Conservation (phyloP, 1,140 invertebrate genomes). For the Bemisia tabaci region DNA sequence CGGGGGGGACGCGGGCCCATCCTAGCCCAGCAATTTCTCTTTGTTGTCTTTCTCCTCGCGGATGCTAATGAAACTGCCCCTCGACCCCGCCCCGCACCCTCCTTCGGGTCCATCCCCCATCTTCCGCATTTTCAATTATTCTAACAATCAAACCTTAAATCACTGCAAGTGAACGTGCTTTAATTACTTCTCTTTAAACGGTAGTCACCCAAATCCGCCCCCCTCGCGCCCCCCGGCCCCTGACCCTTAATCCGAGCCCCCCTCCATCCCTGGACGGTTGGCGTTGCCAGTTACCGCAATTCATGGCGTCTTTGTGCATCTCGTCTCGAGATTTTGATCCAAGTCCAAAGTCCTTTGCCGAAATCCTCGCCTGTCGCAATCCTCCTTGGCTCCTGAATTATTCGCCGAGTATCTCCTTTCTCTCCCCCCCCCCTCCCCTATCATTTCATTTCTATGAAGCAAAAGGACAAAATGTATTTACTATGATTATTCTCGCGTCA, state of each 20-base stretch:
- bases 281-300: background rate
- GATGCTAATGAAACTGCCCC: background rate
- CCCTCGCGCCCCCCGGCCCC: no score
- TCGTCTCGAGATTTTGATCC: no score
- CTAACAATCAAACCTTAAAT: background rate
- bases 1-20: no score
- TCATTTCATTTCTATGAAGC: no score
- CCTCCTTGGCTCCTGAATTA: no score
- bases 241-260: background rate
- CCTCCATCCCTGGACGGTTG: background rate
- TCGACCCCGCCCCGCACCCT: background rate
- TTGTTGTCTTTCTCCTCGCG: background rate
- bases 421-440: no score
- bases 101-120: background rate
- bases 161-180: background rate
- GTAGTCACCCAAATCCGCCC: background rate
- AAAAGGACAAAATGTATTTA: no score
- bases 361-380: no score
- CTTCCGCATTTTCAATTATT: background rate
- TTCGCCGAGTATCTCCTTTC: no score
- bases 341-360: no score
- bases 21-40: background rate
- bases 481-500: no score
- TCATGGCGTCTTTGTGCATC: background rate
- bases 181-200: background rate